phyloP scores from a whole-genome alignment of 1,140 invertebrate genomes.

The Drosophila mojavensis region DNA sequence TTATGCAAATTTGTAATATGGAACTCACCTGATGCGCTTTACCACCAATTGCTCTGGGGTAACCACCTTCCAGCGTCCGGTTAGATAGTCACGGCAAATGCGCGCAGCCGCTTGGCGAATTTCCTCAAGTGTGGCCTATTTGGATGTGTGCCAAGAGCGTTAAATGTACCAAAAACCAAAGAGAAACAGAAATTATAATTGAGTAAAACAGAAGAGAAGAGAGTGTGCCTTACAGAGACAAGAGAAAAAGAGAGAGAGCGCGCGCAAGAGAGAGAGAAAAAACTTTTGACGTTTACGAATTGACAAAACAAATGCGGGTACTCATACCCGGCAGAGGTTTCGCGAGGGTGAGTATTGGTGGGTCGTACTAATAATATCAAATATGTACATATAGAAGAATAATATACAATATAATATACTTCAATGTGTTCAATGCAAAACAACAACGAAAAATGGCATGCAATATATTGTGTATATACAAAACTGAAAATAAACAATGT shows the following conservation, averaged over 20 bases:
- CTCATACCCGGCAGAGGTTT: conserved; percentile 15
- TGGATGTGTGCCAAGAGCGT: conserved; percentile 2
- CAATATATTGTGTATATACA: too few species aligned
- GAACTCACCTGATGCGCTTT: conserved; percentile 90
- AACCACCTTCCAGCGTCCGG: conserved; percentile 93
- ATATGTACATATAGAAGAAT: conserved; percentile 1
- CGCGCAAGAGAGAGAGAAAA: not conserved
- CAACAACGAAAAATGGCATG: not conserved
- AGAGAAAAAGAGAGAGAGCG: not conserved
- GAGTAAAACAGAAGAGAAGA: conserved; percentile 3
- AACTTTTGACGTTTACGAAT: conserved; percentile 44
- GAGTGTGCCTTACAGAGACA: conserved; percentile 5
- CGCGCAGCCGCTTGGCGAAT: conserved; percentile 92
- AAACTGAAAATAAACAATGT: not conserved
- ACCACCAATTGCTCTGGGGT: conserved; percentile 90
- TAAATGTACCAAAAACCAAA: not conserved
- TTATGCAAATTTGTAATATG: not conserved
- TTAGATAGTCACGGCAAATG: conserved; percentile 94
- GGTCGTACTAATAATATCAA: conserved; percentile 22
- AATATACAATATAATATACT: not conserved
- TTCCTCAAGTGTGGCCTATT: conserved; percentile 85
- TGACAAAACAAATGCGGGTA: conserved; percentile 54
- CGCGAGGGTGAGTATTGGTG: conserved; percentile 14
- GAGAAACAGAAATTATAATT: not conserved
- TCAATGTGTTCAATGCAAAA: not conserved